Percentiles rank a stretch among this genome's conserved stretches.
Evolutionary conservation across 53 echinoderm and acorn worm species (phyloP).

Genomic region (Echinarachnius parma): DNA sequence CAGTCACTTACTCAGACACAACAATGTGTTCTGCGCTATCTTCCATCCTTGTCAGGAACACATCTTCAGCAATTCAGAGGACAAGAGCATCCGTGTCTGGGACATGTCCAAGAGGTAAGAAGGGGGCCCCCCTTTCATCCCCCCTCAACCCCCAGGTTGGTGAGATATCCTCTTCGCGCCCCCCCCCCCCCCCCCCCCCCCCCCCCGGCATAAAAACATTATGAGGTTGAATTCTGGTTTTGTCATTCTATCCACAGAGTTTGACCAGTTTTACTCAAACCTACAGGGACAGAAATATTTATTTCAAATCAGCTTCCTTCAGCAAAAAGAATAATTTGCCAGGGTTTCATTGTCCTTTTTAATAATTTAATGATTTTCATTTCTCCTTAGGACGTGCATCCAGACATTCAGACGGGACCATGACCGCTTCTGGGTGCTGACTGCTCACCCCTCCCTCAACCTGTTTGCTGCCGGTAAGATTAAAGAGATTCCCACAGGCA

Average conservation of each 20-base stretch:
- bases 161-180: too few relatives aligned
- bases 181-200: too few relatives aligned
- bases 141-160: too few relatives aligned
- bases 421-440: conserved; percentile 96
- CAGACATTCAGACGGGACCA: conserved; percentile 99
- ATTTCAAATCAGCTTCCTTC: too few relatives aligned
- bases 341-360: too few relatives aligned
- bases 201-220: too few relatives aligned
- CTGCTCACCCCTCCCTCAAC: conserved; percentile 86
- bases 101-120: conserved; percentile 89
- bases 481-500: not conserved
- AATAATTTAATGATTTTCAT: not conserved
- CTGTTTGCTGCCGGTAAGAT: conserved; percentile 89
- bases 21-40: conserved; percentile 82
- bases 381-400: conserved; percentile 71
- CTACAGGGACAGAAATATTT: too few relatives aligned
- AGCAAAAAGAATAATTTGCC: too few relatives aligned
- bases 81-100: conserved; percentile 93
- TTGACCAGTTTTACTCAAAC: too few relatives aligned
- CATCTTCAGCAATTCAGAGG: conserved; percentile 85
- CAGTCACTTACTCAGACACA: too few relatives aligned
- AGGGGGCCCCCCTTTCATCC: too few relatives aligned
- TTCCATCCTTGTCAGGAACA: conserved; percentile 86
- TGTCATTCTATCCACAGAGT: too few relatives aligned
- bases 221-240: not conserved